Percentiles rank a stretch among this genome's conserved stretches.
These are phyloP conservation scores for Pteronotus mesoamericanus DNA, from an alignment of 2,797 vertebrate genomes.

Conservation along the genomic window DNA sequence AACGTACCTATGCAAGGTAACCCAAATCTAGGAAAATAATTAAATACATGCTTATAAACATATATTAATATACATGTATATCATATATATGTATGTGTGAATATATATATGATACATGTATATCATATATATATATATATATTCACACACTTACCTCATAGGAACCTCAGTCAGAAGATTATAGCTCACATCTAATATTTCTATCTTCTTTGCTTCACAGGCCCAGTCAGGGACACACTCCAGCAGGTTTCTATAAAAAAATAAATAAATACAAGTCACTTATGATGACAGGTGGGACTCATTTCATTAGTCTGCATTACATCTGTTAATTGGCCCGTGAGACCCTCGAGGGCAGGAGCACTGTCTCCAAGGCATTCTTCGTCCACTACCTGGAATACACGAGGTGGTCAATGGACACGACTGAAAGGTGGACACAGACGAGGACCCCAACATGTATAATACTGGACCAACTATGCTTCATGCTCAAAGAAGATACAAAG, in stretches of 20 bases:
- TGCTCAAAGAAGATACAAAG: background rate
- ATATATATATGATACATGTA: too few relatives aligned
- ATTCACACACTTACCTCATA: slow-evolving; percentile 85
- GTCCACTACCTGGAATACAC: background rate
- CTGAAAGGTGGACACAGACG: background rate
- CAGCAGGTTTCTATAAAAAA: slow-evolving; percentile 90
- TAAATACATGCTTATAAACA: background rate
- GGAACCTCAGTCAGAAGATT: slow-evolving; percentile 93
- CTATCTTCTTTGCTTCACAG: slow-evolving; percentile 95
- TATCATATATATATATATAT: too few relatives aligned
- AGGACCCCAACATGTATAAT: background rate
- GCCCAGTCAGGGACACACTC: slow-evolving; percentile 94
- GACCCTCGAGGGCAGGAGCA: background rate
- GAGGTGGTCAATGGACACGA: background rate
- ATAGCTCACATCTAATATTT: slow-evolving; percentile 91
- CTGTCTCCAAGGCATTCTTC: background rate
- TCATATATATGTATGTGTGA: too few relatives aligned
- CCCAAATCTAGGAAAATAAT: slow-evolving; percentile 11
- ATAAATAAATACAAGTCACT: slow-evolving; percentile 33
- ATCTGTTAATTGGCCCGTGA: background rate
- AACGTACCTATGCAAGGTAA: background rate
- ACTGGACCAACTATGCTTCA: background rate
- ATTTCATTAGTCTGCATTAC: background rate
- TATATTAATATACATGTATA: background rate
- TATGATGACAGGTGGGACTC: background rate